These are phyloP conservation scores for Ciconia maguari DNA, from an alignment of 2,113 vertebrate genomes.

Conservation along the genomic window DNA sequence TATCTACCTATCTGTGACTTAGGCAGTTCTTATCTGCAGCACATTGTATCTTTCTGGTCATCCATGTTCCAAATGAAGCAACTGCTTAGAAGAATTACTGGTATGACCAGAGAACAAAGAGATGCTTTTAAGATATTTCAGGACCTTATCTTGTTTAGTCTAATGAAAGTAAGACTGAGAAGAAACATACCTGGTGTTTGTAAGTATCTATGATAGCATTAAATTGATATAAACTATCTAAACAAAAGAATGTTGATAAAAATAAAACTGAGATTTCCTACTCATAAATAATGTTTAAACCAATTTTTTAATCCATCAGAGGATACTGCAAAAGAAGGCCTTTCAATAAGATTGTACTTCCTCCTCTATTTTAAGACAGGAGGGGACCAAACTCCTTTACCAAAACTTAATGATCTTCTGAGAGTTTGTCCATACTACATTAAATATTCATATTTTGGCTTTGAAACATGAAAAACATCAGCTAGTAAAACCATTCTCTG, in stretches of 20 bases:
- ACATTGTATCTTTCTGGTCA: background rate
- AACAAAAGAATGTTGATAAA: background rate
- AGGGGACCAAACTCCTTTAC: background rate
- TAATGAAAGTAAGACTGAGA: background rate
- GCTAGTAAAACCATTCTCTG: background rate
- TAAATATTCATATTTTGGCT: background rate
- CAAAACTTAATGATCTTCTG: background rate
- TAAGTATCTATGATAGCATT: background rate
- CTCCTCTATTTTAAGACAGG: background rate
- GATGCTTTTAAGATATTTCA: background rate
- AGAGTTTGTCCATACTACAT: background rate
- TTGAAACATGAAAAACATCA: background rate
- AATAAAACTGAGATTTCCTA: background rate
- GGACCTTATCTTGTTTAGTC: background rate
- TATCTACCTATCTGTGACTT: background rate
- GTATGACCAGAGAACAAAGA: background rate
- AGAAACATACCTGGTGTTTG: background rate
- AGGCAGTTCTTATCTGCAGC: background rate
- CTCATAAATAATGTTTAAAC: background rate
- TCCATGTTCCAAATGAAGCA: background rate
- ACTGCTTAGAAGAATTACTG: background rate
- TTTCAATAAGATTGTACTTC: background rate
- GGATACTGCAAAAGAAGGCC: background rate
- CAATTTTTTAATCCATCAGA: background rate
- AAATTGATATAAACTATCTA: background rate